Conservation (phyloP, 2,797 vertebrate genomes). For the Coregonus suidteri region DNA sequence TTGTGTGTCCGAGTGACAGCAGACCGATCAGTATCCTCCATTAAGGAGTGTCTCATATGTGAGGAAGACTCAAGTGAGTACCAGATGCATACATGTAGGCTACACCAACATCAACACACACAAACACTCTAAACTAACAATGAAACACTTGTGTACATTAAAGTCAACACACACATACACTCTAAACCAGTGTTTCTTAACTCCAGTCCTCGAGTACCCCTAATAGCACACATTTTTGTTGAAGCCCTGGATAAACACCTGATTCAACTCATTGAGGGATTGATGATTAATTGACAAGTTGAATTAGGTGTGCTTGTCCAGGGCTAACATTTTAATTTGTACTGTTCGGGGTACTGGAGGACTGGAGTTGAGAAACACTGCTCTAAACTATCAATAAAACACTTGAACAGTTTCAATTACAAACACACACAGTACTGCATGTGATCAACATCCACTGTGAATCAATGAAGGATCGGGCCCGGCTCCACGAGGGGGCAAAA, state of each 20-base stretch:
- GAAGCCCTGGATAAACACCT: neutral
- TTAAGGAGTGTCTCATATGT: constrained; percentile 82
- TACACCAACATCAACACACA: neutral
- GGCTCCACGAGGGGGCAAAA: too few species aligned
- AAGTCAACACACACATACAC: too few species aligned
- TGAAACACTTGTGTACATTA: too few species aligned
- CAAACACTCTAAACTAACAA: neutral
- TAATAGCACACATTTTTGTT: too few species aligned
- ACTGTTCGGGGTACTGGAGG: neutral
- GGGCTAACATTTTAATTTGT: neutral
- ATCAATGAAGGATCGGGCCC: too few species aligned
- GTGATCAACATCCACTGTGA: too few species aligned
- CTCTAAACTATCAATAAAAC: neutral
- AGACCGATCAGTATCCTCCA: constrained; percentile 76
- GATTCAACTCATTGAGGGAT: neutral
- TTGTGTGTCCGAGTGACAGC: constrained; percentile 80
- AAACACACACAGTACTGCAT: too few species aligned
- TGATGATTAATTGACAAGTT: neutral
- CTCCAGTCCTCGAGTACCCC: too few species aligned
- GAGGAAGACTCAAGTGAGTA: constrained; percentile 85
- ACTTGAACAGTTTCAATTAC: neutral
- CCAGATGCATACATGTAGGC: constrained; percentile 8
- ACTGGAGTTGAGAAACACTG: neutral
- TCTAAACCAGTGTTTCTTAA: too few species aligned
- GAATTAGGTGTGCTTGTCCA: neutral